A percentile compares a stretch with the other conserved stretches of the same genome.
Conservation (phyloP, 1,140 invertebrate species). For the Cardiocondyla obscurior region DNA sequence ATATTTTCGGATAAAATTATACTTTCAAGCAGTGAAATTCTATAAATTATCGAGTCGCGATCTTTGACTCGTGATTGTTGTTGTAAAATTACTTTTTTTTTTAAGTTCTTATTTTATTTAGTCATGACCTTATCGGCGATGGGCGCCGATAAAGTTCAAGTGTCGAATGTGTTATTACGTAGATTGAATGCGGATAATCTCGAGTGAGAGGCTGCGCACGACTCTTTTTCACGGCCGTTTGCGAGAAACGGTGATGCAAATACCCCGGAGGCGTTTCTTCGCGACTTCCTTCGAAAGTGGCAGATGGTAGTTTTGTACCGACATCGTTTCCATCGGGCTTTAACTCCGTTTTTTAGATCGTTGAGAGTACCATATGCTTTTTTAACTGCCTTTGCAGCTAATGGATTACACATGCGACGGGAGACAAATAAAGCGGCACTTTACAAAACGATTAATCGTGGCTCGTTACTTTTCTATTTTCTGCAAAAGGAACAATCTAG, state of each 20-base stretch:
- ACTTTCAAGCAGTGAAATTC: neutral
- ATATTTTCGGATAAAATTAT: neutral
- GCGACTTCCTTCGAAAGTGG: slow-evolving; percentile 19
- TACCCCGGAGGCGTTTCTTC: slow-evolving; percentile 30
- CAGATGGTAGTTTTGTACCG: slow-evolving; percentile 37
- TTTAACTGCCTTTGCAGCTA: neutral
- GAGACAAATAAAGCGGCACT: neutral
- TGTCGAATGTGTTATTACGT: slow-evolving; percentile 17
- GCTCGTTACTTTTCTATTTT: too few relatives aligned
- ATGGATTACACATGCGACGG: slow-evolving; percentile 31
- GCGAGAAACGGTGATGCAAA: slow-evolving; percentile 15
- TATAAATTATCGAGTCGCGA: neutral
- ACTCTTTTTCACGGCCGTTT: neutral
- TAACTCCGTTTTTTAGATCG: neutral
- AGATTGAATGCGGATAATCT: slow-evolving; percentile 32
- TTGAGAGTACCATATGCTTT: neutral
- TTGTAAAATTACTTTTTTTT: too few relatives aligned
- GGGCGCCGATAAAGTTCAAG: neutral
- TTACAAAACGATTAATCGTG: neutral
- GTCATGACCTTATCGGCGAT: neutral
- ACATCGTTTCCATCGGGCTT: neutral
- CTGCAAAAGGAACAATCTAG: neutral
- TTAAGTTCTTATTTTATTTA: neutral
- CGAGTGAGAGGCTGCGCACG: neutral
- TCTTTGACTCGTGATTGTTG: neutral